Base-by-base conservation (phyloP, 2,113 vertebrate genomes). In the Apistogramma diplotaenia region DNA sequence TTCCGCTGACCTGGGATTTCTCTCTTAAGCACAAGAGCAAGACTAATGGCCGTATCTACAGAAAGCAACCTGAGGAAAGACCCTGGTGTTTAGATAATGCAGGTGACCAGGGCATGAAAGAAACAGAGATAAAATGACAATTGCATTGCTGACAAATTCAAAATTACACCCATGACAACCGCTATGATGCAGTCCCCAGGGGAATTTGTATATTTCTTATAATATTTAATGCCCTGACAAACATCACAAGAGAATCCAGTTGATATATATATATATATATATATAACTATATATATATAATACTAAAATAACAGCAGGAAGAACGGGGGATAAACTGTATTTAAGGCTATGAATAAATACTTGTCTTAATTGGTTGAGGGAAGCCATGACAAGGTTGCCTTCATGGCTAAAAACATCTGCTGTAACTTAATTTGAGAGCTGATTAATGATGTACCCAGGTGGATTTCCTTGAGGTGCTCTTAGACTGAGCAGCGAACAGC, bases 21-120 rank as follows among this genome's bases (percentile, higher is more conserved):
- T 75, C 59, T 76, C 60, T 58, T 76, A 84, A 86, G 88, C 89
- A 87, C 81, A 67, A 86, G 79, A 82, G 88, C 85, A 87, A 83
- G 89, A 90, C 85, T 93, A 93, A 93, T 93, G 90, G 83, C 74
- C 84, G 62, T 88, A 85, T 91, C 87, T 91, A 43, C 88, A 88
- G 82, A 73, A 78, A 87, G 79, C 56, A 85, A 90, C 89, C 87
- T 77, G 80, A 74, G 87, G 84, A 79, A 81, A 83, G 79, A 84
- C 88, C 87, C 80, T 40, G 57, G 83, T 89, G 84, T 89, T 86
- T 82, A 88, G 80, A 88, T 89, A 86, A 90, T 82, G 59, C 77
- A 40, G 84, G 82, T 79, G 85, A 85, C 72, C 31, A 19, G 65
- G 65, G 61, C 51, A 67, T 23, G 49, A 60, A 71, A 77, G 53